Base-by-base conservation (phyloP, 2,888 invertebrate genomes). In the Eudiplozoon nipponicum region DNA sequence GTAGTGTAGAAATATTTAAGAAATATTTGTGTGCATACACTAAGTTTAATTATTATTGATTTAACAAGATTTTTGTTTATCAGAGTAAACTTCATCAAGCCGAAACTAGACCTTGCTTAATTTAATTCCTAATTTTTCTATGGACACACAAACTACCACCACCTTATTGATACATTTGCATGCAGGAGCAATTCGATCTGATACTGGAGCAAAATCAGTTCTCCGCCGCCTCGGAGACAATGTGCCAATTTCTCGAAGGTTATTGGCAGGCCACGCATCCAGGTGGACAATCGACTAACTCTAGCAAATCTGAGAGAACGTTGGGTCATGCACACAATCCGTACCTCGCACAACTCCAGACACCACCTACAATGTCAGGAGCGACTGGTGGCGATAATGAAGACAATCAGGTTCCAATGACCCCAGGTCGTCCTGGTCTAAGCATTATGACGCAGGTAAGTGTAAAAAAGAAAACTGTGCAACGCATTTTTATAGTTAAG, bases 221-320 rank as follows among this genome's bases (percentile, higher is more conserved):
- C 13, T n/a, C 11, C 5, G 31, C 31, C 11, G 31, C 31, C 13
- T 31, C 13, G 5, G 31, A 31, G 17, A 13, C 31, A 4, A n/a
- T 31, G 13, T 15, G 17, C 5, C 11, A n/a, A 5, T 31, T 15
- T 31, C 17, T 31, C 13, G 31, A 31, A 15, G 17, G 17, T 13
- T 31, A 31, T 31, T 31, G 31, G 31, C 17, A n/a, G 13, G 5
- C 17, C 5, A 31, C 31, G 5, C 31, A 31, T 31, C 31, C 31
- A 13, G 13, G 13, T 13, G 31, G 5, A 17, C 31, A 31, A 17
- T 15, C 11, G 11, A 5, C 13, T 13, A 4, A 5, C 7, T 7
- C 31, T 13, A 31, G 17, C 17, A 31, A 31, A 15, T n/a, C 31
- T 31, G 31, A 31, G 7, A 31, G 17, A 13, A 7, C 17, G 11